Evolutionary conservation across 2,888 invertebrate species (phyloP).

Genomic region (Apeira syringaria): DNA sequence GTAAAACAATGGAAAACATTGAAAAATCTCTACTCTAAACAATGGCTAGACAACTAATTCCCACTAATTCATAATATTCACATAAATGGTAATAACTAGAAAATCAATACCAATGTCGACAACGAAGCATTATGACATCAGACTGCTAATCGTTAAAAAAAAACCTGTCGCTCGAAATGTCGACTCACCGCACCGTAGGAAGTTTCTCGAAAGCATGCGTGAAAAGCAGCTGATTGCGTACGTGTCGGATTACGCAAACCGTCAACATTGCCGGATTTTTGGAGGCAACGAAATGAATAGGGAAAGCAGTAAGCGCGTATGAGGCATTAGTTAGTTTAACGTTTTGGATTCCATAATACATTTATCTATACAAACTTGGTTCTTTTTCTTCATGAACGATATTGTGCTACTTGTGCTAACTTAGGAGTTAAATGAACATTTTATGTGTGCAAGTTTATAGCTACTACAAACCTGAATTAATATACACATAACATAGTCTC

Average conservation of each 20-base stretch:
- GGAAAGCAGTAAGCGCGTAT: too few species aligned
- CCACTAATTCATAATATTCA: slow-evolving; percentile 15
- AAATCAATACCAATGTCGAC: slow-evolving; percentile 21
- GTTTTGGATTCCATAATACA: too few species aligned
- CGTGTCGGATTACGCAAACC: slow-evolving; percentile 16
- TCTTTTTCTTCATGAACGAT: too few species aligned
- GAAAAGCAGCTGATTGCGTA: slow-evolving; percentile 19
- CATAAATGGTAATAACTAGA: slow-evolving; percentile 28
- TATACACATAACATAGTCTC: too few species aligned
- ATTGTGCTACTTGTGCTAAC: too few species aligned
- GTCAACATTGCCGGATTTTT: slow-evolving; percentile 2
- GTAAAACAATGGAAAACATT: neutral
- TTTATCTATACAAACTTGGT: too few species aligned
- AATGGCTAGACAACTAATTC: slow-evolving; percentile 4
- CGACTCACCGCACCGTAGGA: slow-evolving; percentile 18
- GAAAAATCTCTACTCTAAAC: neutral
- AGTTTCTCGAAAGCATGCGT: slow-evolving; percentile 25
- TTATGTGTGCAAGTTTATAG: too few species aligned
- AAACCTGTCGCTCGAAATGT: slow-evolving; percentile 18
- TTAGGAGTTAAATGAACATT: too few species aligned
- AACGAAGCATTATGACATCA: slow-evolving; percentile 27
- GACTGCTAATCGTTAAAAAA: slow-evolving; percentile 21
- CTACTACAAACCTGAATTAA: too few species aligned
- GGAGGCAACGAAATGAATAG: too few species aligned
- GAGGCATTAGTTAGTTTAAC: too few species aligned